Conservation (phyloP, 2,797 vertebrate genomes). For the Neomorphus geoffroyi region DNA sequence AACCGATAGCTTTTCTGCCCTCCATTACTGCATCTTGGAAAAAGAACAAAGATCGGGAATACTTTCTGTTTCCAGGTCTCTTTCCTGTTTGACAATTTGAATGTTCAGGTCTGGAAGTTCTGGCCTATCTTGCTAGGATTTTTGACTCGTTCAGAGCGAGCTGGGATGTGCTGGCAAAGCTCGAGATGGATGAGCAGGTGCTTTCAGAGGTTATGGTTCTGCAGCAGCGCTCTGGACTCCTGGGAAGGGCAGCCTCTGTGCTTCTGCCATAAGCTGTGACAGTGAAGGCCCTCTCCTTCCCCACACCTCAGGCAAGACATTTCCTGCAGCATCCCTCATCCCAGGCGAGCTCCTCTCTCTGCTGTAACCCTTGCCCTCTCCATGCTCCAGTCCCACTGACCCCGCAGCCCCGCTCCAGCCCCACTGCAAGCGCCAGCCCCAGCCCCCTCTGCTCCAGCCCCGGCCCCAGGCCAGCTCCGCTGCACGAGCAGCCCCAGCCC, state of each 20-base stretch:
- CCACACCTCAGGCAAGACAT: background rate
- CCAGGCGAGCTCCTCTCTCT: accelerated
- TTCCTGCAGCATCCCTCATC: accelerated
- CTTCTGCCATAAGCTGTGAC: background rate
- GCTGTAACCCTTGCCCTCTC: accelerated
- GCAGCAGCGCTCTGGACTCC: background rate
- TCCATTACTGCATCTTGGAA: background rate
- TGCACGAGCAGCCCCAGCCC: too few species aligned
- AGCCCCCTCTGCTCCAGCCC: too few species aligned
- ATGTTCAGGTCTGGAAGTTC: background rate
- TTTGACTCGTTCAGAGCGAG: background rate
- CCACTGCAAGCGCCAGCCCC: too few species aligned
- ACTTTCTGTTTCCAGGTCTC: background rate
- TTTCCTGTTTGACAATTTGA: background rate
- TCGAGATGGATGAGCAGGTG: background rate
- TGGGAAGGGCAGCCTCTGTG: background rate
- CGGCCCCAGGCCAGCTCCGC: too few species aligned
- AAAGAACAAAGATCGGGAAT: background rate
- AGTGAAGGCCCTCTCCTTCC: background rate
- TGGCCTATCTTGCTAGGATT: background rate
- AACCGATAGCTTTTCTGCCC: background rate
- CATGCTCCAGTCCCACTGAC: too few species aligned
- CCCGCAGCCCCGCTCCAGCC: too few species aligned
- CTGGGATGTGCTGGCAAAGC: background rate
- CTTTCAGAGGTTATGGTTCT: background rate